Base-by-base conservation (phyloP, 2,113 vertebrate genomes). In the Ameiurus melas region DNA sequence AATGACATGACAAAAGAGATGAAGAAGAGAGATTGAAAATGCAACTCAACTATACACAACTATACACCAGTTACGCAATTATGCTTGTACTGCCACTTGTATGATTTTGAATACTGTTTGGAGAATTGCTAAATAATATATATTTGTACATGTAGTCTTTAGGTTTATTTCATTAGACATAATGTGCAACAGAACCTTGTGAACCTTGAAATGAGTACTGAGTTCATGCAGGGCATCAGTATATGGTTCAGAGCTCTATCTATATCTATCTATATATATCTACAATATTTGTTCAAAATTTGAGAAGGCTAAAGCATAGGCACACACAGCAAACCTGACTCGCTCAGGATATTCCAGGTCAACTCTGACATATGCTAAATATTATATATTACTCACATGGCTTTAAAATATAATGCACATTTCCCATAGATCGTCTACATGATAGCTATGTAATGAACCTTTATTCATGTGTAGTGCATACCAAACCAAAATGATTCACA, bases 371-470 rank as follows among this genome's bases (percentile, higher is more conserved):
- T 55, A 70, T 64, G 77, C 60, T 73, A 85, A 36, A 13, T 60
- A 71, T 85, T 85, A 53, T 64, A 13, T 60, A 71, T 85, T 85
- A 53, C 83, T 53, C 47, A 55, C 43, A 47, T 57, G 71, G n/a
- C n/a, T 71, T 53, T 22, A 55, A 71, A 10, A 85, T 85, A 33
- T 71, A 33, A 60, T 39, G 33, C 27, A 39, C 33, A 82, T 62
- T 60, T 60, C 53, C 19, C n/a, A 39, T 36, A 43, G 33, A 62
- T 62, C 33, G 22, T 62, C 33, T 84, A 68, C 17, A 71, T 64
- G 25, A 70, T 25, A 47, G 43, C 43, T 47, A 53, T 83, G 60
- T 39, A 60, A 2, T 36, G 80, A 60, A 20, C 33, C 19, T 83
- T 83, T 83, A 55, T 51, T 68, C n/a, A 70, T 73, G 30, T 73